Base-by-base conservation (phyloP, 2,888 invertebrate genomes). In the Tetrapedia diversipes region DNA sequence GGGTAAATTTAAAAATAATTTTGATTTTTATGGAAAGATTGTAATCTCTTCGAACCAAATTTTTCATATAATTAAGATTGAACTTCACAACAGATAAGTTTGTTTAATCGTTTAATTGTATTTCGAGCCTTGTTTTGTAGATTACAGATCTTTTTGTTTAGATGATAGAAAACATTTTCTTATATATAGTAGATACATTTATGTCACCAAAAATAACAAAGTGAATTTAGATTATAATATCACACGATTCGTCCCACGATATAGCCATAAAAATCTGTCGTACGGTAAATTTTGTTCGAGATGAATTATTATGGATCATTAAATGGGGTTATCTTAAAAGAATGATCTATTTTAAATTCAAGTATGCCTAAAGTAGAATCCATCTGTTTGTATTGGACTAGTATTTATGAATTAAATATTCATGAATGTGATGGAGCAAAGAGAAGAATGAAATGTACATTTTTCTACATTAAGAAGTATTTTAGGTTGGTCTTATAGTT, bases 301-400 rank as follows among this genome's bases (percentile, higher is more conserved):
- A 64, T 37, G 45, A 32, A 54, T 65, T 27, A 45, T 29, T 74
- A 37, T 47, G 4, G 60, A 39, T 60, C 45, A n/a, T 56, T 11
- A 41, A 16, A 22, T 47, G 27, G 3, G 11, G 2, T 63, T 64
- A 41, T 47, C 11, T 29, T 22, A 45, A 45, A 65, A 51, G 41
- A 57, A 16, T 29, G 43, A 59, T 59, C 32, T 71, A 45, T 34
- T 32, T 57, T 63, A 19, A 10, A 37, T 29, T 10, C n/a, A 56
- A 43, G 1, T 37, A 47, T 22, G 41, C n/a, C 39, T 39, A 3
- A 32, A 43, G 51, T 51, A 32, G 41, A 7, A 41, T 60, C 37
- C 51, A 59, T 70, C 14, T 64, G 64, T 45, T 64, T 70, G 19
- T 56, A 16, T 22, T n/a, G n/a, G 34, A 54, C 4, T 14, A 39